phyloP scores from a whole-genome alignment of 2,113 vertebrate genomes.

The Hylia prasina region DNA sequence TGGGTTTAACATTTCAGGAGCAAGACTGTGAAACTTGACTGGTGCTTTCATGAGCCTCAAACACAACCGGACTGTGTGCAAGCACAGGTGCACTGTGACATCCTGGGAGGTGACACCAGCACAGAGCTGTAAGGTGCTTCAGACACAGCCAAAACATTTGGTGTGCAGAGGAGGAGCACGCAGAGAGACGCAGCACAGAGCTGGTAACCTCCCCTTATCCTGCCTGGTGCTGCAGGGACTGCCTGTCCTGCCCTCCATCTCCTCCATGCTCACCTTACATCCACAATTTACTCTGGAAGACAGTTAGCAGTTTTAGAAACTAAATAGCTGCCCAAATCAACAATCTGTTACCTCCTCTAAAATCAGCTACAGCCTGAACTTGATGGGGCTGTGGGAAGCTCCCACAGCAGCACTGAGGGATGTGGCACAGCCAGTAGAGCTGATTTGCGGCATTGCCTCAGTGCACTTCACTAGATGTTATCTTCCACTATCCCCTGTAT shows the following conservation, averaged over 20 bases:
- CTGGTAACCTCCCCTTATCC: neutral
- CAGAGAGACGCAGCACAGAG: neutral
- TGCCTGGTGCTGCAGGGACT: neutral
- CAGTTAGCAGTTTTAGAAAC: neutral
- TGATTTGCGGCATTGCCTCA: neutral
- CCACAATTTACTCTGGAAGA: neutral
- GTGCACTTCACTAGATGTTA: neutral
- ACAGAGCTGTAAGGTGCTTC: neutral
- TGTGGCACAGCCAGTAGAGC: neutral
- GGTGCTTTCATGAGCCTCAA: neutral
- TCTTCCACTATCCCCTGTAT: neutral
- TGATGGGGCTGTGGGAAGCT: neutral
- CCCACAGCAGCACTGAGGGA: neutral
- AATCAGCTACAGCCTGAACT: neutral
- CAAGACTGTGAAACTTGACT: neutral
- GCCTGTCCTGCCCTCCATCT: neutral
- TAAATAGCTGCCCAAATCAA: neutral
- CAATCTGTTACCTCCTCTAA: neutral
- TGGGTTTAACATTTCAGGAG: neutral
- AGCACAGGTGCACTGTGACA: fast-evolving
- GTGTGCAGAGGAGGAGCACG: neutral
- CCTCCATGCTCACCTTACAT: neutral
- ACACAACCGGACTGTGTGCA: too few relatives aligned
- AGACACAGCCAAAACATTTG: neutral
- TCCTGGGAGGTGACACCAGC: neutral